Percentiles rank a stretch among this genome's conserved stretches.
Evolutionary conservation across 2,888 invertebrate genomes (phyloP).

Genomic region (Rhingia rostrata): DNA sequence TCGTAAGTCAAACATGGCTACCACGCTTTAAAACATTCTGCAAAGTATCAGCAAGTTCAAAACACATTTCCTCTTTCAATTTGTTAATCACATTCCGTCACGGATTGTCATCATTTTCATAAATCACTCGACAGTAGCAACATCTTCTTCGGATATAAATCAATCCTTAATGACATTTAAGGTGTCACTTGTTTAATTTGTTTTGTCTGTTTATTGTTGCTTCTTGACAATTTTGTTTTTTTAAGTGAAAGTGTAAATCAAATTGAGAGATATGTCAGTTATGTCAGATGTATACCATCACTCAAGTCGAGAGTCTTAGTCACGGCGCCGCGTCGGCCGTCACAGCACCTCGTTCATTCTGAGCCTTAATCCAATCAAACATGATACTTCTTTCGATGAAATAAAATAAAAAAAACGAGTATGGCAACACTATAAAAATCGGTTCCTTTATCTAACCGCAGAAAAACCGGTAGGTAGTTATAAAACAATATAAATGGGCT

Average conservation of each 20-base stretch:
- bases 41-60: no score
- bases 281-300: neutral
- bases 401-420: neutral
- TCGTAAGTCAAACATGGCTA: no score
- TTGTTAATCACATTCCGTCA: neutral
- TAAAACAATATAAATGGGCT: neutral
- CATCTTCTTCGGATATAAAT: neutral
- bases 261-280: neutral
- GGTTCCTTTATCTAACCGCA: neutral
- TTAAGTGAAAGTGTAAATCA: constrained; percentile 1
- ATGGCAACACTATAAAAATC: neutral
- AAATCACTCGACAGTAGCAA: neutral
- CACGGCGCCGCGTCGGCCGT: neutral
- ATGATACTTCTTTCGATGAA: no score
- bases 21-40: no score
- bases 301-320: neutral
- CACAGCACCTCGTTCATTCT: no score
- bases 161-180: no score
- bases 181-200: no score
- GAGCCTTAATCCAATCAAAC: no score
- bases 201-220: no score
- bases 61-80: no score
- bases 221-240: neutral
- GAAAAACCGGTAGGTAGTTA: constrained; percentile 1
- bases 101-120: neutral